phyloP scores from a whole-genome alignment of 2,888 invertebrate species.

The Emmelina monodactyla region DNA sequence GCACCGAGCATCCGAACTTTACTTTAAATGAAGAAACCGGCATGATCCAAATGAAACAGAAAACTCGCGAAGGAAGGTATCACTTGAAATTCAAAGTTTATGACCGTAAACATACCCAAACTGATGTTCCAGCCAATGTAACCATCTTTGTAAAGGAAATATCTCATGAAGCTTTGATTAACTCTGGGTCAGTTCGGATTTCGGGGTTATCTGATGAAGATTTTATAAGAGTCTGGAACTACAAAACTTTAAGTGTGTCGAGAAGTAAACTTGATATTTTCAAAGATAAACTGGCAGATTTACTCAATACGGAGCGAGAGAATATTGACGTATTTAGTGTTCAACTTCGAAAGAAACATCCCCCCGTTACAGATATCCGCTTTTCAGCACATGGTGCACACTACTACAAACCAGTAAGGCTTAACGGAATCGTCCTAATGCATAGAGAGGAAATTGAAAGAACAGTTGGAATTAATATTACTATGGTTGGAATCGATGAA shows the following conservation, averaged over 20 bases:
- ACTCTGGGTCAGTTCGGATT: conserved; percentile 93
- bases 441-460: conserved; percentile 93
- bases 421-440: conserved; percentile 94
- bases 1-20: conserved; percentile 84
- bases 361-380: conserved; percentile 89
- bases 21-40: conserved; percentile 91
- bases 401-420: conserved; percentile 91
- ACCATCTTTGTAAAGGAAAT: conserved; percentile 94
- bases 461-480: conserved; percentile 93
- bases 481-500: conserved; percentile 98
- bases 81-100: conserved; percentile 86
- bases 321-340: conserved; percentile 98
- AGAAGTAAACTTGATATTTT: conserved; percentile 91
- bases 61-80: conserved; percentile 87
- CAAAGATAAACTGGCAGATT: conserved; percentile 84
- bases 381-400: conserved; percentile 96
- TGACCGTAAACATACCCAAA: conserved; percentile 93
- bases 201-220: conserved; percentile 96
- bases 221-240: conserved; percentile 94
- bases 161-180: conserved; percentile 93
- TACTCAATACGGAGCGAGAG: conserved; percentile 84
- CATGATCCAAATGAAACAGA: conserved; percentile 94
- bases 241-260: conserved; percentile 83
- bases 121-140: conserved; percentile 95
- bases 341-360: conserved; percentile 84